Base-by-base conservation (phyloP, 2,888 invertebrate species). In the Zeuzera pyrina region DNA sequence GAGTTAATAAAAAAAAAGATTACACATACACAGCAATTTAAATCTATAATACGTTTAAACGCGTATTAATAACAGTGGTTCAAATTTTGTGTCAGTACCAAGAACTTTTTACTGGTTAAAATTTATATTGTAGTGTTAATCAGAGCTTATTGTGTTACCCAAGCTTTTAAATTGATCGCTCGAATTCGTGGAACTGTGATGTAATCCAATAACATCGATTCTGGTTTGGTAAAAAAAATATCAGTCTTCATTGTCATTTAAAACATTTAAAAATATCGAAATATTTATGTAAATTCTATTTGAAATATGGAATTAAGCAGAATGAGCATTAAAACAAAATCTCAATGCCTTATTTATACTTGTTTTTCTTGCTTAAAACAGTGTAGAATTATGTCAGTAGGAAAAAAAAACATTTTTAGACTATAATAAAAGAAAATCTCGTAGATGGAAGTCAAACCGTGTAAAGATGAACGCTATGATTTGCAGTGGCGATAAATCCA, bases 401-500 rank as follows among this genome's bases (percentile, higher is more conserved):
- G n/a, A n/a, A n/a, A n/a, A n/a, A n/a, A n/a, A n/a, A n/a, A n/a
- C n/a, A n/a, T n/a, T n/a, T n/a, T n/a, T n/a, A n/a, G n/a, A n/a
- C n/a, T n/a, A n/a, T n/a, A n/a, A n/a, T n/a, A n/a, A n/a, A n/a
- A n/a, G n/a, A n/a, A n/a, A n/a, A n/a, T n/a, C n/a, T n/a, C n/a
- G n/a, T n/a, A n/a, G 1, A 25, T 45, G 42, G 51, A 47, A 53
- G 47, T 50, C 38, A 38, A 43, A 44, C 41, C 35, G 39, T 47
- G 52, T 49, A 53, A 53, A 64, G 64, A 65, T 60, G 69, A 65
- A 60, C 57, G 61, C 61, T 69, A 69, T 76, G 72, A 73, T 76
- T 74, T 72, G 73, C 69, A 45, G 57, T 52, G 45, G 58, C 66
- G 57, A 74, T 76, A 76, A 77, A 74, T 73, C 58, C 57, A 51